Evolutionary conservation across 2,888 invertebrate species (phyloP), one percentile per base, ranked within the genome.

Genomic region (Bombylius major): DNA sequence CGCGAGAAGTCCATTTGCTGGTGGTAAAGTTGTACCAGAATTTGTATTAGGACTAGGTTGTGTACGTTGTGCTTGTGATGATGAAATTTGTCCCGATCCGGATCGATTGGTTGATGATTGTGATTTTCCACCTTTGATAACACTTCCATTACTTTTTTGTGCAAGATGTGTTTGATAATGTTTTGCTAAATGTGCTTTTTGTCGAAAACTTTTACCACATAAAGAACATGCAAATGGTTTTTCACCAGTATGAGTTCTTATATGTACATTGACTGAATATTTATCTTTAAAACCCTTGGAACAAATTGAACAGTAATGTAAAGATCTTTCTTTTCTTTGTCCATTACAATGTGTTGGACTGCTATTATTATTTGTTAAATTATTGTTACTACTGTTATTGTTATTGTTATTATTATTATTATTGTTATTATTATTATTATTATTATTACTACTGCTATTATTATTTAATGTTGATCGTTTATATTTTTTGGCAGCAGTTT

Each of bases 261-360:
- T 91, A 75, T 98, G 98, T 50, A 97, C 97, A 72, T 97, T 97
- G 56, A 98, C 93, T 59, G 96, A 90, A 80, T 98, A 98, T 73
- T 93, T 93, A 74, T 93, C 93, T 74, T 93, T 93, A 75, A 93
- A 93, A 5, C 92, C 92, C 70, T 91, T 92, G 65, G 89, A 89
- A 75, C 91, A 96, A 73, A 97, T 89, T 71, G 89, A 84, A 79
- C 98, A 84, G 75, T 94, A 87, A 75, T 99, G 87, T 62, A 96
- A 75, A 58, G 93, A 86, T 64, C 93, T 79, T 69, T 92, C 92
- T 69, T 91, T 91, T 12, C 89, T 78, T 14, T 84, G 84, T n/a
- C 85, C 82, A 63, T 84, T 83, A 55, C 83, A 83, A 42, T 67
- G 66, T 5, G 68, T 68, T n/a, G 68, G 66, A 60, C 68, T 69